These are phyloP conservation scores for Ascidia mentula DNA, from an alignment of 23 tunicate species.

Conservation along the genomic window DNA sequence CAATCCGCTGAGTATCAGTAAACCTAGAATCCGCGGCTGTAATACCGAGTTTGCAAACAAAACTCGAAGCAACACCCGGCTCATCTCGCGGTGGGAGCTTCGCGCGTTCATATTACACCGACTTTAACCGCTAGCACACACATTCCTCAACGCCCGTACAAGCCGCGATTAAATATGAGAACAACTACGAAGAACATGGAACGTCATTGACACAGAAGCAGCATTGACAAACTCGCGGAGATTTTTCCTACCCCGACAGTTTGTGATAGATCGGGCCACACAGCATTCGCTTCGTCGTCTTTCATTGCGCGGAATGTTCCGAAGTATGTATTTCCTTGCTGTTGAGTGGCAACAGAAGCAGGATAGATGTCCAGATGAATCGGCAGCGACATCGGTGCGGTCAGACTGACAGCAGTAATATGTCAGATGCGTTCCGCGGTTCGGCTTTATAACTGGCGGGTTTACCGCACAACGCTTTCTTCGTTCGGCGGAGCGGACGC, in stretches of 20 bases:
- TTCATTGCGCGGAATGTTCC: not conserved
- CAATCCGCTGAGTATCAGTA: too few species aligned
- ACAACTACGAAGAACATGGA: not conserved
- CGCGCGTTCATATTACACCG: too few species aligned
- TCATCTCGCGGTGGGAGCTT: too few species aligned
- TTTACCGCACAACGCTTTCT: too few species aligned
- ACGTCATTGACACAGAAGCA: not conserved
- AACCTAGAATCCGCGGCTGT: too few species aligned
- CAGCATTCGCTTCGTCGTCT: not conserved
- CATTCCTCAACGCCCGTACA: not conserved
- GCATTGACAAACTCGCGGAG: not conserved
- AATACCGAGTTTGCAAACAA: too few species aligned
- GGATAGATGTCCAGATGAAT: not conserved
- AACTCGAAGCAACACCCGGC: too few species aligned
- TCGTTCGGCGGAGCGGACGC: too few species aligned
- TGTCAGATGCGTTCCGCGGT: not conserved
- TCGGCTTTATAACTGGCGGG: slow-evolving; percentile 1
- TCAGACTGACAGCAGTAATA: not conserved
- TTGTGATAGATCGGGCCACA: not conserved
- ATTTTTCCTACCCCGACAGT: slow-evolving; percentile 1
- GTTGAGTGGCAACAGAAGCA: not conserved
- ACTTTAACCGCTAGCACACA: too few species aligned
- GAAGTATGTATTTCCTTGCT: not conserved
- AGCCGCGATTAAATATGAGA: not conserved
- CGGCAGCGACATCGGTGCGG: not conserved